Evolutionary conservation across 2,888 invertebrate genomes (phyloP).

Genomic region (Vanessa cardui): DNA sequence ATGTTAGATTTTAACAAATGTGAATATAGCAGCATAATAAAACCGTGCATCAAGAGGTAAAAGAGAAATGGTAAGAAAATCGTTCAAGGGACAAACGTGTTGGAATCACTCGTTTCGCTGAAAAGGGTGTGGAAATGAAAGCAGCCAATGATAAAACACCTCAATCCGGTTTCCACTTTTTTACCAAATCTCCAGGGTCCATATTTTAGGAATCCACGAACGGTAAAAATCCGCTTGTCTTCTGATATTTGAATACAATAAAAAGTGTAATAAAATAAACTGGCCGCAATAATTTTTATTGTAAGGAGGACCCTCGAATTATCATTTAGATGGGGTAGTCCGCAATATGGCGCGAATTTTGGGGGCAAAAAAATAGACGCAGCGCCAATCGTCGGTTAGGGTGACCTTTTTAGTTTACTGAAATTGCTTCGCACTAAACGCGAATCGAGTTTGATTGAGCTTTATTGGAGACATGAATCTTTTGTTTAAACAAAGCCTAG

Average conservation of each 20-base stretch:
- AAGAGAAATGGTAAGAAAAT: constrained; percentile 22
- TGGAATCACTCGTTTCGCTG: constrained; percentile 20
- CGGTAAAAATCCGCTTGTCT: constrained; percentile 40
- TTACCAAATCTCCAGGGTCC: constrained; percentile 38
- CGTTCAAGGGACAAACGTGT: constrained; percentile 19
- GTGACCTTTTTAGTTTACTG: constrained; percentile 62
- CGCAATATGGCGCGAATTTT: constrained; percentile 76
- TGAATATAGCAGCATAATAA: not conserved
- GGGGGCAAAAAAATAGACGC: constrained; percentile 62
- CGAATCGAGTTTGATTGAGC: constrained; percentile 53
- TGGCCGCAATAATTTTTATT: constrained; percentile 81
- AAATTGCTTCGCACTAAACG: constrained; percentile 54
- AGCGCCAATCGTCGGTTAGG: constrained; percentile 64
- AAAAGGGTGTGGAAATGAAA: constrained; percentile 27
- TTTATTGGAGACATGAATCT: constrained; percentile 21
- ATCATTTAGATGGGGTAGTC: constrained; percentile 80
- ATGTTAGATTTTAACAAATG: not conserved
- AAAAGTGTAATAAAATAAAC: constrained; percentile 81
- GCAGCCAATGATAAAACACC: constrained; percentile 32
- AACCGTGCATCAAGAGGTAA: not conserved
- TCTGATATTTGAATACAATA: constrained; percentile 75
- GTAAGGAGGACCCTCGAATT: constrained; percentile 77
- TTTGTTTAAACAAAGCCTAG: not conserved
- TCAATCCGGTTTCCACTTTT: constrained; percentile 29
- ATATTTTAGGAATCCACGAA: constrained; percentile 39